phyloP scores from a whole-genome alignment of 2,888 invertebrate species.

The Pollenia amentaria region DNA sequence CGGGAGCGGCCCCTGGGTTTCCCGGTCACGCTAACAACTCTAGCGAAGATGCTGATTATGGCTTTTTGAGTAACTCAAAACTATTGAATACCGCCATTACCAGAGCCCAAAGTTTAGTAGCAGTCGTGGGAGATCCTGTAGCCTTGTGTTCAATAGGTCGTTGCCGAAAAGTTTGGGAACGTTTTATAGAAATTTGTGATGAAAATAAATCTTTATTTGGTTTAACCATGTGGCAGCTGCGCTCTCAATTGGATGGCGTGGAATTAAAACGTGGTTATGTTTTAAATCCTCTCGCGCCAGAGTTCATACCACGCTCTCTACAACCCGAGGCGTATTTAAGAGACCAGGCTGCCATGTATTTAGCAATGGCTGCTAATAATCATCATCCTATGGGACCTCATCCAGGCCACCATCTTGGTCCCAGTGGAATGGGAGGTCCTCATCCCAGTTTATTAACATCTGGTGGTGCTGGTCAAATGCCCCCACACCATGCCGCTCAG shows the following conservation, averaged over 20 bases:
- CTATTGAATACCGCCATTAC: slow-evolving; percentile 93
- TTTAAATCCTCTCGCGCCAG: slow-evolving; percentile 92
- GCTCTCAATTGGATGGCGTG: slow-evolving; percentile 89
- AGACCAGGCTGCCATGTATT: slow-evolving; percentile 83
- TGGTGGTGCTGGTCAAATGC: slow-evolving; percentile 75
- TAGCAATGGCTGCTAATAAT: slow-evolving; percentile 76
- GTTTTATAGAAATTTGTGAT: slow-evolving; percentile 90
- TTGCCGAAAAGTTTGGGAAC: slow-evolving; percentile 92
- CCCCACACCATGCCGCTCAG: slow-evolving; percentile 81
- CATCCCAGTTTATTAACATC: slow-evolving; percentile 72
- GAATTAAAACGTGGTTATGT: slow-evolving; percentile 91
- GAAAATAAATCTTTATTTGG: slow-evolving; percentile 90
- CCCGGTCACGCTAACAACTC: slow-evolving; percentile 78
- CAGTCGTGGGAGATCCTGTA: slow-evolving; percentile 93
- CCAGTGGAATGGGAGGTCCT: slow-evolving; percentile 70
- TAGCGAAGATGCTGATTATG: slow-evolving; percentile 89
- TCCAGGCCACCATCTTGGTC: slow-evolving; percentile 75
- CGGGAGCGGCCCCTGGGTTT: slow-evolving; percentile 65
- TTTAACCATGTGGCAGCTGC: slow-evolving; percentile 89
- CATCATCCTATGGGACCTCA: slow-evolving; percentile 78
- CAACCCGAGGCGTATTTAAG: slow-evolving; percentile 85
- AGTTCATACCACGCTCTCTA: slow-evolving; percentile 89
- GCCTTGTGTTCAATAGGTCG: slow-evolving; percentile 92
- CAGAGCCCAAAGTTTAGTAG: slow-evolving; percentile 92
- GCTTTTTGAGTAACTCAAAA: slow-evolving; percentile 92